A percentile compares a stretch with the other conserved stretches of the same genome.
These are phyloP conservation scores for Porites australiensis DNA, from an alignment of 64 coral and sea anemone species.

Conservation along the genomic window DNA sequence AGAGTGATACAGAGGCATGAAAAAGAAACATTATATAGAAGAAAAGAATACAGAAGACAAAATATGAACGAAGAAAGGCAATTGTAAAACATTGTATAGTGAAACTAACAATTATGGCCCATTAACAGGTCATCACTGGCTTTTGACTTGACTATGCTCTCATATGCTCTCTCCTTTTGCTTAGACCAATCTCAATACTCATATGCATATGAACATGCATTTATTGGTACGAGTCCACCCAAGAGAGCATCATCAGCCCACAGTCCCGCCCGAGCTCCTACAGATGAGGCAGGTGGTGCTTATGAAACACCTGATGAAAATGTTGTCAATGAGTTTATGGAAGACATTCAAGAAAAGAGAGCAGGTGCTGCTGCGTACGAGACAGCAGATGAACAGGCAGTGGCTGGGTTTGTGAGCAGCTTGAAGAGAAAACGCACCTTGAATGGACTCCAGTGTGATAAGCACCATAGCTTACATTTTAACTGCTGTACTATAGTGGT, in stretches of 20 bases:
- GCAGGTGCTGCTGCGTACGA: neutral
- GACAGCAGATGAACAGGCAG: constrained; percentile 46
- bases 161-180: neutral
- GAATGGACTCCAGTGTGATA: constrained; percentile 14
- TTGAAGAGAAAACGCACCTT: constrained; percentile 22
- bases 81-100: no score
- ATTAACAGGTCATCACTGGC: no score
- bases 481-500: no score
- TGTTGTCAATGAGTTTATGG: constrained; percentile 58
- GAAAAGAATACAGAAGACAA: no score
- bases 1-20: no score
- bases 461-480: neutral
- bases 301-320: constrained; percentile 52
- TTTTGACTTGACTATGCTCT: neutral
- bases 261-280: neutral
- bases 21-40: no score
- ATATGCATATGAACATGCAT: constrained; percentile 67
- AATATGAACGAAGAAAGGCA: no score
- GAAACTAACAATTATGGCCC: no score
- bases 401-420: constrained; percentile 21
- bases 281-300: neutral
- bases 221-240: neutral
- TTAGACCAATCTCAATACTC: constrained; percentile 64
- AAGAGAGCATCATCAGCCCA: neutral
- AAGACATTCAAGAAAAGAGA: constrained; percentile 16